These are phyloP conservation scores for Proales similis DNA, from an alignment of 1,140 invertebrate species.

Conservation along the genomic window DNA sequence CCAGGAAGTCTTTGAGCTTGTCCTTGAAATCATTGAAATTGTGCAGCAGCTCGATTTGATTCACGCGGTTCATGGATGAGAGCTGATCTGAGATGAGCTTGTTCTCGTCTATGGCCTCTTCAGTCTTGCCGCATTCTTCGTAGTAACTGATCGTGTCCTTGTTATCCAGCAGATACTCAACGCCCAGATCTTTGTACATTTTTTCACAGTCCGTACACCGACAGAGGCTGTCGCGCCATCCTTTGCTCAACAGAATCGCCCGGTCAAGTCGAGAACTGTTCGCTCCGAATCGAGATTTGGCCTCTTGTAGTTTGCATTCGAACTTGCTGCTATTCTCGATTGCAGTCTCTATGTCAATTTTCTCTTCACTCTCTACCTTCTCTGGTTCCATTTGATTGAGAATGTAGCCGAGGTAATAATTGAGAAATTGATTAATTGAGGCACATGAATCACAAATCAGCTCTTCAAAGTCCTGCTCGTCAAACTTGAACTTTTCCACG, in stretches of 20 bases:
- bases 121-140: conserved; percentile 61
- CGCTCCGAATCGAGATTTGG: neutral
- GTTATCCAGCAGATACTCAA: conserved; percentile 65
- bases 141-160: conserved; percentile 78
- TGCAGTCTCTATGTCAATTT: too few species aligned
- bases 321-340: too few species aligned
- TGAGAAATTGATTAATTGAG: conserved; percentile 66
- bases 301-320: too few species aligned
- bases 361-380: neutral
- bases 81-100: conserved; percentile 59
- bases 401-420: conserved; percentile 59
- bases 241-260: conserved; percentile 39
- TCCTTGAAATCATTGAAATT: conserved; percentile 33
- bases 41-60: conserved; percentile 72
- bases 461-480: conserved; percentile 62
- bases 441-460: conserved; percentile 65
- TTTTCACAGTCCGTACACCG: conserved; percentile 53
- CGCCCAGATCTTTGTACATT: conserved; percentile 45
- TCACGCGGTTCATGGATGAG: conserved; percentile 68
- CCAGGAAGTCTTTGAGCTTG: conserved; percentile 23
- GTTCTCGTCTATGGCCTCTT: conserved; percentile 58
- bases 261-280: neutral
- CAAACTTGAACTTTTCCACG: conserved; percentile 53
- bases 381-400: conserved; percentile 1
- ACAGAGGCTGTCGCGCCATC: conserved; percentile 69